Evolutionary conservation across 2,888 invertebrate genomes (phyloP).

Genomic region (Salticus scenicus): DNA sequence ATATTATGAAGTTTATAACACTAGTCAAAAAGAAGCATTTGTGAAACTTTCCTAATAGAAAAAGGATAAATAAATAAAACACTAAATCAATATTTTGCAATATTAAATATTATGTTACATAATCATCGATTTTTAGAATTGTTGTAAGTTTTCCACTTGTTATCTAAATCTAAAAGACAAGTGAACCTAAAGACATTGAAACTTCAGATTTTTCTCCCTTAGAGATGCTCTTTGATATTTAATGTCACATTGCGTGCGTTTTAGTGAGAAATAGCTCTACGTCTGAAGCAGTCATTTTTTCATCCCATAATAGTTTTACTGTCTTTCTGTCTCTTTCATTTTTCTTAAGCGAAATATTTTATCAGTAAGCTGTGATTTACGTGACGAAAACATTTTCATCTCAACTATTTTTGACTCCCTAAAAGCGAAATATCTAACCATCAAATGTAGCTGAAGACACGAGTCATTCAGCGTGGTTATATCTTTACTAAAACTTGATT

Average conservation of each 20-base stretch:
- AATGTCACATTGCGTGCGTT: background rate
- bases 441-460: background rate
- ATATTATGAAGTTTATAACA: too few species aligned
- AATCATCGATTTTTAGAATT: too few species aligned
- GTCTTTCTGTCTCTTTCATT: background rate
- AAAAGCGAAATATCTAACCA: background rate
- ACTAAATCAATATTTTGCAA: too few species aligned
- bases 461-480: background rate
- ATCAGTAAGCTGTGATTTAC: conserved; percentile 1
- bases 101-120: too few species aligned
- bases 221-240: background rate
- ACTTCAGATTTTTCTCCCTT: background rate
- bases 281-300: background rate
- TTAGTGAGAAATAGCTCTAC: background rate
- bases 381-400: background rate
- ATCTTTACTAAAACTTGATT: background rate
- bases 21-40: too few species aligned
- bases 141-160: too few species aligned
- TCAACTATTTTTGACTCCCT: background rate
- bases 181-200: too few species aligned
- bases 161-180: too few species aligned
- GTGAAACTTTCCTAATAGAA: too few species aligned
- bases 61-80: too few species aligned
- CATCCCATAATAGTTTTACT: background rate
- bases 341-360: background rate